Evolutionary conservation across 2,888 invertebrate genomes (phyloP).

Genomic region (Platerodrilus igneus): DNA sequence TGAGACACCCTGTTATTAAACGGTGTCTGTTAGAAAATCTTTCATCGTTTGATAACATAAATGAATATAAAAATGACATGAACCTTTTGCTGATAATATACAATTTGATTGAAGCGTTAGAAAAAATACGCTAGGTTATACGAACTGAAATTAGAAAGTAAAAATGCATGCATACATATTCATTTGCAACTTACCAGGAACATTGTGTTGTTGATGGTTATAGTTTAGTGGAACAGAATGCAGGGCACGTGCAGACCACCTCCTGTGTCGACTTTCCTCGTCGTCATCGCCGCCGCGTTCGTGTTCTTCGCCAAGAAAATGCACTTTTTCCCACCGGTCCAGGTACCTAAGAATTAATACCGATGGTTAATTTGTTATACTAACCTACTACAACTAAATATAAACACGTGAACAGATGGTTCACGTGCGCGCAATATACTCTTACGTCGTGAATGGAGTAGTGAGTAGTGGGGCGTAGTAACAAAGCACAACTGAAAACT

Average conservation of each 20-base stretch:
- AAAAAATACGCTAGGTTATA: neutral
- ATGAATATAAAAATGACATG: no score
- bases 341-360: conserved; percentile 63
- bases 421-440: conserved; percentile 34
- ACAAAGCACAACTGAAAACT: no score
- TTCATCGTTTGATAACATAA: no score
- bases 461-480: conserved; percentile 24
- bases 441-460: conserved; percentile 33
- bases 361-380: neutral
- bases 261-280: conserved; percentile 66
- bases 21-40: no score
- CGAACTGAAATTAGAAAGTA: neutral
- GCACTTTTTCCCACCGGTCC: conserved; percentile 85
- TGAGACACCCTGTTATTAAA: no score
- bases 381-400: no score
- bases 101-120: no score
- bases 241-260: conserved; percentile 60
- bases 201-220: conserved; percentile 72
- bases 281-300: conserved; percentile 76
- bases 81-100: no score
- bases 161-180: no score
- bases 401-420: conserved; percentile 36
- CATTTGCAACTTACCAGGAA: conserved; percentile 55
- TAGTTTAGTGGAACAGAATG: conserved; percentile 70
- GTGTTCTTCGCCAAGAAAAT: conserved; percentile 84